Evolutionary conservation across 2,797 vertebrate genomes (phyloP), one percentile per base, ranked within the genome.

Genomic region (Falco biarmicus): DNA sequence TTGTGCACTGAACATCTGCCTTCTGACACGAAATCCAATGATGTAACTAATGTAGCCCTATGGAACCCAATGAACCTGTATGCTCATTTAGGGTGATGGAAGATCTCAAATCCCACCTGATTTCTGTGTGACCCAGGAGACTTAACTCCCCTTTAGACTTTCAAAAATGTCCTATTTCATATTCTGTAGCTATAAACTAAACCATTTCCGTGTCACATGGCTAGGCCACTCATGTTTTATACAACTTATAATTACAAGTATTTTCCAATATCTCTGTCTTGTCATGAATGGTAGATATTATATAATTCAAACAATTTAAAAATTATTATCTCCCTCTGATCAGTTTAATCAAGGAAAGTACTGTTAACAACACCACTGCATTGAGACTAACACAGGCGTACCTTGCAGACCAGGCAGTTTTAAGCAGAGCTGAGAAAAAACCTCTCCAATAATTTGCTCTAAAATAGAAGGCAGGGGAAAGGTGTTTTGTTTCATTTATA

Each of bases 1-100:
- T 37, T 78, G 43, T 21, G 48, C 76, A 12, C 26, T 45, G 57
- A 73, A 20, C 32, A 70, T 45, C 53, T 48, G 16, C 18, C 18
- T 61, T 61, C 64, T 48, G 63, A 56, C 64, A 34, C 3, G 34
- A 89, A 65, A 61, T 25, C 56, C 53, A n/a, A 0, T 18, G 56
- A 20, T 11, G 39, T 15, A 34, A n/a, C 51, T 24, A 4, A 13
- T 5, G 31, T 0, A 32, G 15, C 31, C 66, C 43, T 4, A 1
- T 9, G 34, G 76, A 54, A 83, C 34, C 34, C 51, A 70, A 9
- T 4, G 48, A 70, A 71, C 20, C 51, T 6, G 25, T 7, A 68
- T 51, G 29, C 56, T 53, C 21, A 22, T 29, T n/a, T 7, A 63
- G 53, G 70, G 29, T 53, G 76, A 39, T 6, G 15, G 60, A 66